Evolutionary conservation across 2,113 vertebrate species (phyloP).

Genomic region (Accipiter virgatus): DNA sequence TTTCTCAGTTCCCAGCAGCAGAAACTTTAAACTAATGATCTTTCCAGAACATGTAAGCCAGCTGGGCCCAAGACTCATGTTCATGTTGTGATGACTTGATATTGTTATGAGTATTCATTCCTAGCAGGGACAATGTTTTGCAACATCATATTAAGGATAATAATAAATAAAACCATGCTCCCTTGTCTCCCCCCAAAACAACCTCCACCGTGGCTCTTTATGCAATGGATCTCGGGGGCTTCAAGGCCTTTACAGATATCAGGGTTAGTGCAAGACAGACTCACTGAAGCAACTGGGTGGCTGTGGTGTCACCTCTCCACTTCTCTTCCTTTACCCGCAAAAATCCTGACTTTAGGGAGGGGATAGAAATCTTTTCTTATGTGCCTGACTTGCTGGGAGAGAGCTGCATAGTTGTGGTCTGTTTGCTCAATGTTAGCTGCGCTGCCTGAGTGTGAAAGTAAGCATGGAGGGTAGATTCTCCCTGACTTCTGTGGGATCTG

Average conservation of each 20-base stretch:
- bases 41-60: background rate
- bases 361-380: background rate
- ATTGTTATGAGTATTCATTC: background rate
- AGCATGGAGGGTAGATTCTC: conserved; percentile 26
- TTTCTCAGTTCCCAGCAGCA: background rate
- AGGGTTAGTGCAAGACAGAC: background rate
- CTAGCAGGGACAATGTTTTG: background rate
- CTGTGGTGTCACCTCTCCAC: background rate
- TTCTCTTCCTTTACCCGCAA: background rate
- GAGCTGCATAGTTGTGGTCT: conserved; percentile 26
- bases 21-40: conserved; percentile 3
- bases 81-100: background rate
- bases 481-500: conserved; percentile 44
- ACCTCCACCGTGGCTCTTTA: background rate
- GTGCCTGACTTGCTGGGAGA: background rate
- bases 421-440: conserved; percentile 15
- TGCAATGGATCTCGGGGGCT: background rate
- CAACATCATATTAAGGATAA: background rate
- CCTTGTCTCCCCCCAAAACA: fast-evolving
- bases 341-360: background rate
- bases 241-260: background rate
- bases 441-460: conserved; percentile 19
- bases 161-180: background rate
- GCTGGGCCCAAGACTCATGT: background rate
- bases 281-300: background rate